Evolutionary conservation across 2,113 vertebrate genomes (phyloP).

Genomic region (Perccottus glenii): DNA sequence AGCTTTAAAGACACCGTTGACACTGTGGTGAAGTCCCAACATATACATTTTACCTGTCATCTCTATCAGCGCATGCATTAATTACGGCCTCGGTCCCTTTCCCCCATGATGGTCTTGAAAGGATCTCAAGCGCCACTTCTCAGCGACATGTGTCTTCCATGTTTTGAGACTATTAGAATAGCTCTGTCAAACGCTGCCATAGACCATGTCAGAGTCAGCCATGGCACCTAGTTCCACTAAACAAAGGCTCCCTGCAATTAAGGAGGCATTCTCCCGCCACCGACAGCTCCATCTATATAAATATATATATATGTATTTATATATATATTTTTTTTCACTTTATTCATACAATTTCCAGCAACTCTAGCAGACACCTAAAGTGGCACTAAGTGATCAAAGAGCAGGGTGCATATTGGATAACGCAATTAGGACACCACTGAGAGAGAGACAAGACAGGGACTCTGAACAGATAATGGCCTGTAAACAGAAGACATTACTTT

Average conservation of each 20-base stretch:
- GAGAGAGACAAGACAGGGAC: slow-evolving; percentile 65
- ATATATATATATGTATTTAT: background rate
- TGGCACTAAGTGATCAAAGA: slow-evolving; percentile 80
- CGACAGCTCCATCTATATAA: slow-evolving; percentile 42
- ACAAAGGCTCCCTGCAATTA: slow-evolving; percentile 75
- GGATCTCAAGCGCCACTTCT: slow-evolving; percentile 23
- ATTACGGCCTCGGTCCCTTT: slow-evolving; percentile 38
- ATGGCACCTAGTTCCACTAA: slow-evolving; percentile 65
- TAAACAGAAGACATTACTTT: slow-evolving; percentile 78
- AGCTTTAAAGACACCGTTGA: background rate
- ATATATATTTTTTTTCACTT: slow-evolving; percentile 28
- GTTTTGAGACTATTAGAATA: slow-evolving; percentile 57
- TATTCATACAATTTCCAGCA: slow-evolving; percentile 72
- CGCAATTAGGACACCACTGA: slow-evolving; percentile 76
- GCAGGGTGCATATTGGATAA: slow-evolving; percentile 77
- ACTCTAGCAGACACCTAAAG: slow-evolving; percentile 79
- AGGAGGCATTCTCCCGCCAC: slow-evolving; percentile 52
- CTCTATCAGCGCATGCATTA: slow-evolving; percentile 32
- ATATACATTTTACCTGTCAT: slow-evolving; percentile 52
- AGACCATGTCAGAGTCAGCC: slow-evolving; percentile 49
- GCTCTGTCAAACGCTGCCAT: slow-evolving; percentile 56
- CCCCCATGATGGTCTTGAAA: slow-evolving; percentile 34
- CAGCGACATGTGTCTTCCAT: slow-evolving; percentile 42
- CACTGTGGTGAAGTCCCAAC: background rate
- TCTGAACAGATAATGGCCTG: slow-evolving; percentile 73